Base-by-base conservation (phyloP, 2,113 vertebrate species). In the Onychostruthus taczanowskii region DNA sequence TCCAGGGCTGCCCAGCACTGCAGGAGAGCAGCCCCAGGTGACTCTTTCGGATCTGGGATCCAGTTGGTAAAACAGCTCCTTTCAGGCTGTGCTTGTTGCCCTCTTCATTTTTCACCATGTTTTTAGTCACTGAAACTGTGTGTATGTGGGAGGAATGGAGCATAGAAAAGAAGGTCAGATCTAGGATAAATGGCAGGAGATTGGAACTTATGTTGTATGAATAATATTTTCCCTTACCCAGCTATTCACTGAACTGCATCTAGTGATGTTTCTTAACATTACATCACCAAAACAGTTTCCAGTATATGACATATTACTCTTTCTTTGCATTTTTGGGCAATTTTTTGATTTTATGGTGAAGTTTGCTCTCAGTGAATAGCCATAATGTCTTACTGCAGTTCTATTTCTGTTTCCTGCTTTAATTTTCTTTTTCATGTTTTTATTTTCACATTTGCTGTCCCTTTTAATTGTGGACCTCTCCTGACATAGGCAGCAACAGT, bases 51-150 rank as follows among this genome's bases (percentile, higher is more conserved):
- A 35, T 18, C 39, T 52, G 37, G 39, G 23, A 39, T 69, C 19
- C 1, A 2, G 15, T 10, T 1, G 2, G 23, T 55, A 35, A 68
- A 90, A 93, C 19, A 33, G 5, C 5, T 87, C 8, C 28, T 62
- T 83, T 59, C 44, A 56, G 24, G 17, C n/a, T 70, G 16, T 74
- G 4, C 30, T 84, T 23, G 4, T 49, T 67, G 10, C 13, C 13
- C 11, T 70, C 33, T 62, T 89, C 10, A 28, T 68, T 76, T 17
- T 11, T 0, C 12, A 5, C 2, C 19, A 9, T 3, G 0, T 23
- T 93, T 93, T 90, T 11, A 78, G 39, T 50, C 24, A 41, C 39
- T 75, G 69, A 84, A 74, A 22, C 15, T 70, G 12, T 77, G 13
- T 43, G 3, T 49, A 23, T 41, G 7, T 23, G n/a, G 17, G 20